These are phyloP conservation scores for Semotilus atromaculatus DNA, from an alignment of 2,797 vertebrate genomes.

Conservation along the genomic window DNA sequence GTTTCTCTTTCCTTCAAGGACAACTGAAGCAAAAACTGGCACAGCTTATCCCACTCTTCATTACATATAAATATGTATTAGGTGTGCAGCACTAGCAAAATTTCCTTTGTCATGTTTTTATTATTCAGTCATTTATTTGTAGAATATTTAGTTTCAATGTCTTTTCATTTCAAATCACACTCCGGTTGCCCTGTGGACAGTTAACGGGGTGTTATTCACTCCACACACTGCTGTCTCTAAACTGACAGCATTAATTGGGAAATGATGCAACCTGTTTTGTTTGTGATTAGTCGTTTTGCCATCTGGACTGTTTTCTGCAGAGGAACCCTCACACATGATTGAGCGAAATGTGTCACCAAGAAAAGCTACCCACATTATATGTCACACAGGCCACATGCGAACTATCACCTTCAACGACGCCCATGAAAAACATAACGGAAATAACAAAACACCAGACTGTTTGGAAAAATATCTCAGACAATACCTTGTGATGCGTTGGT, in stretches of 20 bases:
- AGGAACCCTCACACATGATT: slow-evolving; percentile 52
- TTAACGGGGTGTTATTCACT: slow-evolving; percentile 40
- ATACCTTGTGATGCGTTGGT: neutral
- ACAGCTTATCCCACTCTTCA: neutral
- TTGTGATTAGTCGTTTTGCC: slow-evolving; percentile 61
- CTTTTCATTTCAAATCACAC: slow-evolving; percentile 30
- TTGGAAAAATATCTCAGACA: neutral
- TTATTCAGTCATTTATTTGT: slow-evolving; percentile 4
- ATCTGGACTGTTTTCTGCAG: slow-evolving; percentile 60
- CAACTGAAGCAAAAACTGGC: neutral
- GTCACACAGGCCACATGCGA: neutral
- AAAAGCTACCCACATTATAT: slow-evolving; percentile 34
- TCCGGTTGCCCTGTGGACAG: slow-evolving; percentile 35
- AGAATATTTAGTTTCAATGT: slow-evolving; percentile 13
- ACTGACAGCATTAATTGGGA: slow-evolving; percentile 58
- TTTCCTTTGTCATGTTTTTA: slow-evolving; percentile 15
- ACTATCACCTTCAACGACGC: slow-evolving; percentile 1
- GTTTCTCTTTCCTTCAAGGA: slow-evolving; percentile 10
- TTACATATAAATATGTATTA: neutral
- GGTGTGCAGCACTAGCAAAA: neutral
- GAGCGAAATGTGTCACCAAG: slow-evolving; percentile 33
- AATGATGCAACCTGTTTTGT: slow-evolving; percentile 63
- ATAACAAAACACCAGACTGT: slow-evolving; percentile 18
- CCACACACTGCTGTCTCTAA: slow-evolving; percentile 54
- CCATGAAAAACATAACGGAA: slow-evolving; percentile 17